These are phyloP conservation scores for Phyllotreta cruciferae DNA, from an alignment of 2,888 invertebrate genomes.

Conservation along the genomic window DNA sequence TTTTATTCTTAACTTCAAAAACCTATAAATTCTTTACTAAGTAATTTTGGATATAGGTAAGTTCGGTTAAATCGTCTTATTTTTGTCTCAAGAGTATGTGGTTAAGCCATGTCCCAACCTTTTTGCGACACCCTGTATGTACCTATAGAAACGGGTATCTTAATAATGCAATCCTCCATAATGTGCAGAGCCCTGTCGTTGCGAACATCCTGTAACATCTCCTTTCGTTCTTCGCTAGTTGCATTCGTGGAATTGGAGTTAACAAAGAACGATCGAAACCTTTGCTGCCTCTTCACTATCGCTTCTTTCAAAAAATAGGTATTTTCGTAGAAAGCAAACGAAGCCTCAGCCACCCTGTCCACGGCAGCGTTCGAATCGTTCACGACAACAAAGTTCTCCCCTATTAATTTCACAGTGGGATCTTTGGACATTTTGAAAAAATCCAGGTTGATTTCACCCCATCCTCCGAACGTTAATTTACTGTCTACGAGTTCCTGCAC, in stretches of 20 bases:
- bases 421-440: slow-evolving; percentile 77
- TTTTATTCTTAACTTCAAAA: too few relatives aligned
- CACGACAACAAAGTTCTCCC: slow-evolving; percentile 69
- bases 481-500: slow-evolving; percentile 73
- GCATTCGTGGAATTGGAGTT: slow-evolving; percentile 27
- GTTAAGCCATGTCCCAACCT: too few relatives aligned
- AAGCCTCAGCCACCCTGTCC: slow-evolving; percentile 71
- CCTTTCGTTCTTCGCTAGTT: slow-evolving; percentile 23
- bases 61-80: too few relatives aligned
- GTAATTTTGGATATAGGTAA: too few relatives aligned
- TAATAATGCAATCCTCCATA: slow-evolving; percentile 81
- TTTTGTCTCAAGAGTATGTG: too few relatives aligned
- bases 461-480: slow-evolving; percentile 72
- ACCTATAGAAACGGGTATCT: slow-evolving; percentile 79
- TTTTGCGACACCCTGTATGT: too few relatives aligned
- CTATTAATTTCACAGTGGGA: slow-evolving; percentile 70
- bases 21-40: too few relatives aligned
- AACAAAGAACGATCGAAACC: slow-evolving; percentile 39
- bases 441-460: slow-evolving; percentile 73
- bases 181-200: slow-evolving; percentile 71
- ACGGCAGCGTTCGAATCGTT: slow-evolving; percentile 71
- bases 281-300: slow-evolving; percentile 66
- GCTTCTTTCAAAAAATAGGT: slow-evolving; percentile 72
- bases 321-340: slow-evolving; percentile 83
- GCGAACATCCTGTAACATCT: neutral